A percentile compares a stretch with the other conserved stretches of the same genome.
Conservation (phyloP, 2,797 vertebrate genomes). For the Cryptoblepharus egeriae region DNA sequence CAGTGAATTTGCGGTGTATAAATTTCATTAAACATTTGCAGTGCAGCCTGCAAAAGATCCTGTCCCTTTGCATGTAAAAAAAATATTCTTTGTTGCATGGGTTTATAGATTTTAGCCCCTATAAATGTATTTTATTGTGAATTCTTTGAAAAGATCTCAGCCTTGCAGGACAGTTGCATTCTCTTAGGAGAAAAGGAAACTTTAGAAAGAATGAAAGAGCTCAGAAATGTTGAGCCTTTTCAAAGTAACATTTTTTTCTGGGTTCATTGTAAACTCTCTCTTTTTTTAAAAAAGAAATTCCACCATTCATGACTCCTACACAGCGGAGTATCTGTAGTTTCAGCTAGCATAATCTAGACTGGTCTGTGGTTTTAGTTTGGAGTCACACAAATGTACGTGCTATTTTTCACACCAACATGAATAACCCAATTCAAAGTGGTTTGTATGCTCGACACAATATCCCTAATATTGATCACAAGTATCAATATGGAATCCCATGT, state of each 20-base stretch:
- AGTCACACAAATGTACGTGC: neutral
- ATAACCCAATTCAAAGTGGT: neutral
- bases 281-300: neutral
- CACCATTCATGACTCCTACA: neutral
- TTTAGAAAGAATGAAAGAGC: no score
- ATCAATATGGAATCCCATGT: neutral
- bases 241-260: neutral
- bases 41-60: neutral
- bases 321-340: neutral
- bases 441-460: neutral
- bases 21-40: constrained; percentile 60
- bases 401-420: neutral
- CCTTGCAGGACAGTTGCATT: neutral
- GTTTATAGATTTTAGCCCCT: neutral
- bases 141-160: neutral
- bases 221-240: neutral
- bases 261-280: neutral
- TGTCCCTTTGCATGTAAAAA: no score
- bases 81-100: neutral
- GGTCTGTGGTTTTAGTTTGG: neutral
- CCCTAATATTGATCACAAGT: neutral
- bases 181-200: no score
- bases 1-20: constrained; percentile 54
- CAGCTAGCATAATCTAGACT: neutral
- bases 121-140: neutral